Evolutionary conservation across 1,140 invertebrate species (phyloP).

Genomic region (Lordiphosa collinella): DNA sequence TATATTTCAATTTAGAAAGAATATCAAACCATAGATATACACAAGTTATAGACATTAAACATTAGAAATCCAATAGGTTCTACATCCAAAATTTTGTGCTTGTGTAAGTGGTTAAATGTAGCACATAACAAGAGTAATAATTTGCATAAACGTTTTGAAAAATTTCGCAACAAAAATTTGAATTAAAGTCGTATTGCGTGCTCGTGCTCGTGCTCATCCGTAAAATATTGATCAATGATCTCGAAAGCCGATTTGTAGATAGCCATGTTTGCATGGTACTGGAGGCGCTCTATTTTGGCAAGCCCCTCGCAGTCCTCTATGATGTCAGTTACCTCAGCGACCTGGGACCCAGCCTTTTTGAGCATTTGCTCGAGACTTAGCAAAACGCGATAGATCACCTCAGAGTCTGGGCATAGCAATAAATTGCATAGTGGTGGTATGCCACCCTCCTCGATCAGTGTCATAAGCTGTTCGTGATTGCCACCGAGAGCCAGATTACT

Average conservation of each 20-base stretch:
- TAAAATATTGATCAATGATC: slow-evolving; percentile 99
- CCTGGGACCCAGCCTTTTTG: slow-evolving; percentile 88
- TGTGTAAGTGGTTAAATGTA: too few relatives aligned
- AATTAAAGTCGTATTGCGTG: too few relatives aligned
- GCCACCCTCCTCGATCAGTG: slow-evolving; percentile 93
- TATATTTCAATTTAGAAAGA: too few relatives aligned
- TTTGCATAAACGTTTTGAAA: too few relatives aligned
- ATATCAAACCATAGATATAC: too few relatives aligned
- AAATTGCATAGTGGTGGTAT: slow-evolving; percentile 94
- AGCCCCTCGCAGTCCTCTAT: slow-evolving; percentile 95
- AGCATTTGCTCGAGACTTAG: slow-evolving; percentile 96
- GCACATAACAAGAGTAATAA: too few relatives aligned
- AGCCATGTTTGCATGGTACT: slow-evolving; percentile 98
- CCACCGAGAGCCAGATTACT: slow-evolving; percentile 99
- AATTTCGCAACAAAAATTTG: too few relatives aligned
- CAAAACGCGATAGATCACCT: slow-evolving; percentile 92
- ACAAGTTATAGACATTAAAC: too few relatives aligned
- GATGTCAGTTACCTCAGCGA: slow-evolving; percentile 90
- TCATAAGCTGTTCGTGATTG: slow-evolving; percentile 92
- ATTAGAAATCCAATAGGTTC: too few relatives aligned
- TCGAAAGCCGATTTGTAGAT: slow-evolving; percentile 99
- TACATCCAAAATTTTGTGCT: too few relatives aligned
- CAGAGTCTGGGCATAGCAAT: slow-evolving; percentile 93
- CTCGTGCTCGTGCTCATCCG: slow-evolving; percentile 86
- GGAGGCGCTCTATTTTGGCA: slow-evolving; percentile 97